Evolutionary conservation across 2,797 vertebrate genomes (phyloP).

Genomic region (Sebastes melanostomus): DNA sequence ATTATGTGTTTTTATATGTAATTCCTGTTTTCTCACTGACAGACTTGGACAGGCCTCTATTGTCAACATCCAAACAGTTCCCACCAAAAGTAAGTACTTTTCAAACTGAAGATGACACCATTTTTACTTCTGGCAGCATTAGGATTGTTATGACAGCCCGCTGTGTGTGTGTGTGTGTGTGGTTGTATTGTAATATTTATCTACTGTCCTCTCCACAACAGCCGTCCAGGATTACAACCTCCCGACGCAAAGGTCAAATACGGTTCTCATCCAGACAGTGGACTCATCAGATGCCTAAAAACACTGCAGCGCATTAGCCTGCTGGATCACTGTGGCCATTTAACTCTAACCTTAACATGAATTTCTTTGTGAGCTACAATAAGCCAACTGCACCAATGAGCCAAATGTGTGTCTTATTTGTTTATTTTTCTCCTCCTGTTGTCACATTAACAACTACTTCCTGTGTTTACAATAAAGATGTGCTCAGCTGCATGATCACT

Average conservation of each 20-base stretch:
- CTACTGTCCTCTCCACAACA: neutral
- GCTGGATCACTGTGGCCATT: neutral
- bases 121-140: neutral
- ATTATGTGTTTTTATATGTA: neutral
- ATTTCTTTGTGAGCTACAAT: neutral
- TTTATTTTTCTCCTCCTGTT: neutral
- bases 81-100: conserved; percentile 41
- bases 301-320: neutral
- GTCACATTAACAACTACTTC: neutral
- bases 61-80: conserved; percentile 55
- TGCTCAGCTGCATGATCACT: neutral
- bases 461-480: conserved; percentile 33
- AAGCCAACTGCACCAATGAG: neutral
- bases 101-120: neutral
- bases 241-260: neutral
- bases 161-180: neutral
- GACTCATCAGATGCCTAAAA: conserved; percentile 10
- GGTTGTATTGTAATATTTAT: neutral
- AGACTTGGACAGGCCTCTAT: conserved; percentile 62
- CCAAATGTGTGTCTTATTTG: neutral
- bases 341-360: neutral
- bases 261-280: conserved; percentile 67
- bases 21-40: conserved; percentile 24
- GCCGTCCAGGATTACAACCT: neutral
- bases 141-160: neutral